Percentiles rank a stretch among this genome's conserved stretches.
Conservation (phyloP, 2,888 invertebrate genomes). For the Sarcophaga subvicina region DNA sequence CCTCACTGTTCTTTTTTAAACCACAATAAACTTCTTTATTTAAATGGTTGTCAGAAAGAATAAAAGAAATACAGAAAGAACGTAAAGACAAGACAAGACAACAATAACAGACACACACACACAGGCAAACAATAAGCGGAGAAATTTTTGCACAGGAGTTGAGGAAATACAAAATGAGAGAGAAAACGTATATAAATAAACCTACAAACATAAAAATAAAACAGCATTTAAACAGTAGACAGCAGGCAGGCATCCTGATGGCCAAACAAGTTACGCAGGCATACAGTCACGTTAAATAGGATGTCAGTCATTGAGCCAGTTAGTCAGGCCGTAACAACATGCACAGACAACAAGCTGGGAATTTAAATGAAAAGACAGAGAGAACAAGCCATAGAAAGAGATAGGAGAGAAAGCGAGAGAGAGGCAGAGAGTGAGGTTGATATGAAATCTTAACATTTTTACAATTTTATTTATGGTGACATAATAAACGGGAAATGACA, state of each 20-base stretch:
- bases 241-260: constrained; percentile 26
- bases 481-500: constrained; percentile 56
- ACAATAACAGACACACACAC: not conserved
- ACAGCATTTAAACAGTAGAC: constrained; percentile 15
- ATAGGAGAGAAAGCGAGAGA: not conserved
- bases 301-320: constrained; percentile 29
- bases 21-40: constrained; percentile 30
- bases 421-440: not conserved
- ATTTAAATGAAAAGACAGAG: not conserved
- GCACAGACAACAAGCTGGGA: not conserved
- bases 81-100: constrained; percentile 10
- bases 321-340: constrained; percentile 18
- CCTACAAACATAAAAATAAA: constrained; percentile 12
- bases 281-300: constrained; percentile 49
- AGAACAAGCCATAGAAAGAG: not conserved
- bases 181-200: constrained; percentile 26
- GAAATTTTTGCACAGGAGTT: constrained; percentile 12
- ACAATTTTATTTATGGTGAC: constrained; percentile 59
- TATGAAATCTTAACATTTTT: constrained; percentile 50
- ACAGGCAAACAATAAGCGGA: constrained; percentile 19
- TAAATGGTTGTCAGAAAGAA: constrained; percentile 54
- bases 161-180: constrained; percentile 6
- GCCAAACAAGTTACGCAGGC: not conserved
- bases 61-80: not conserved
- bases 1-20: not conserved